These are phyloP conservation scores for Aphidius colemani DNA, from an alignment of 2,888 invertebrate genomes.

Conservation along the genomic window DNA sequence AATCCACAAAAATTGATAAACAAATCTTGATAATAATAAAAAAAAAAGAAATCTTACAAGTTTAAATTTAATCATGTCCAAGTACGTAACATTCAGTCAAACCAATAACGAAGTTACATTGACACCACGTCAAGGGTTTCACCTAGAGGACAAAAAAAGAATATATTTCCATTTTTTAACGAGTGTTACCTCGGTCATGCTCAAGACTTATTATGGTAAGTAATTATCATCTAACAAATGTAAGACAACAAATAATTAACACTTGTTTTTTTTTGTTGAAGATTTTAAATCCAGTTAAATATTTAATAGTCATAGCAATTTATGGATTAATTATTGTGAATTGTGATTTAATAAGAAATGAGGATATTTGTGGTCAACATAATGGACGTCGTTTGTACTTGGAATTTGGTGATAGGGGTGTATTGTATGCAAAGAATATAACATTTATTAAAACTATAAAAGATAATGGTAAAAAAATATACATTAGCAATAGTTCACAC, in stretches of 20 bases:
- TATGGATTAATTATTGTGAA: constrained; percentile 32
- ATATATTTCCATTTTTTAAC: too few relatives aligned
- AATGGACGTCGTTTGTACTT: constrained; percentile 58
- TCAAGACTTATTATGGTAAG: constrained; percentile 48
- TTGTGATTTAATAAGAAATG: constrained; percentile 47
- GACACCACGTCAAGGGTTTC: constrained; percentile 42
- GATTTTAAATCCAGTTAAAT: neutral
- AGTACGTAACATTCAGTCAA: constrained; percentile 34
- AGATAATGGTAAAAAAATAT: constrained; percentile 39
- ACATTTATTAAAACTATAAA: constrained; percentile 46
- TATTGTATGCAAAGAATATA: constrained; percentile 55
- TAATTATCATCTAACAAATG: constrained; percentile 12
- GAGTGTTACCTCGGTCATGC: constrained; percentile 43
- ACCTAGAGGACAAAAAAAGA: constrained; percentile 28
- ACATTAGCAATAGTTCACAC: constrained; percentile 53
- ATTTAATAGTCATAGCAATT: constrained; percentile 3
- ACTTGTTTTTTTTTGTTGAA: neutral
- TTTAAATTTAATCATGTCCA: constrained; percentile 50
- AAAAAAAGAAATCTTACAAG: constrained; percentile 48
- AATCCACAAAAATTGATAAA: too few relatives aligned
- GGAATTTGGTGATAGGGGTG: constrained; percentile 56
- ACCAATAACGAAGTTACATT: constrained; percentile 35
- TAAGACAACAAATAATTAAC: neutral
- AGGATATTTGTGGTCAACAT: constrained; percentile 57
- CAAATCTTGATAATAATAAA: neutral